Evolutionary conservation across 1,140 invertebrate species (phyloP).

Genomic region (Zaprionus vittiger): DNA sequence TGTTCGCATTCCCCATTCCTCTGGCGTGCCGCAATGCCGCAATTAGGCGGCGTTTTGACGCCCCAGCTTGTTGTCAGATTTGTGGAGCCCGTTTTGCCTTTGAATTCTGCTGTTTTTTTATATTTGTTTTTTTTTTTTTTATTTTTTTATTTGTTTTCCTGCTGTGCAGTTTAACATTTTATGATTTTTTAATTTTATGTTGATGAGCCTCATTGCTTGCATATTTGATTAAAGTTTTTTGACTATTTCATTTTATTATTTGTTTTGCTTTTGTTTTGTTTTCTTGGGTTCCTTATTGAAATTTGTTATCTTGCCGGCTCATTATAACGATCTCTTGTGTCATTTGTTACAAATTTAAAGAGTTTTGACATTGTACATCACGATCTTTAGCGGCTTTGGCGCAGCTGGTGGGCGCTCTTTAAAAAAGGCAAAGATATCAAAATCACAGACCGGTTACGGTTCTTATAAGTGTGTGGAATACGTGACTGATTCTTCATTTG

Average conservation of each 20-base stretch:
- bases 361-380: conserved; percentile 63
- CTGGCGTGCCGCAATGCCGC: conserved; percentile 50
- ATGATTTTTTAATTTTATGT: conserved; percentile 83
- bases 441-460: background rate
- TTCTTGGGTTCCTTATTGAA: conserved; percentile 18
- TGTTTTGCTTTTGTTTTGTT: conserved; percentile 51
- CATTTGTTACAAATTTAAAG: conserved; percentile 46
- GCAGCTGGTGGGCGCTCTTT: conserved; percentile 37
- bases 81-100: conserved; percentile 36
- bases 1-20: conserved; percentile 40
- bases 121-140: conserved; percentile 19
- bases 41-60: conserved; percentile 77
- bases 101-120: conserved; percentile 31
- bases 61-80: conserved; percentile 64
- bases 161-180: conserved; percentile 82
- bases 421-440: background rate
- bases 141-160: conserved; percentile 64
- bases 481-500: background rate
- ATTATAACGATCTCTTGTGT: conserved; percentile 30
- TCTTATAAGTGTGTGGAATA: background rate
- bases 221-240: conserved; percentile 69
- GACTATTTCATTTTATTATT: conserved; percentile 36
- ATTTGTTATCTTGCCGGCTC: conserved; percentile 9
- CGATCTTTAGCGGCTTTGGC: conserved; percentile 29
- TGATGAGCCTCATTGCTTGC: conserved; percentile 81